A percentile compares a stretch with the other conserved stretches of the same genome.
These are phyloP conservation scores for Zaprionus africanus DNA, from an alignment of 1,140 invertebrate genomes.

Conservation along the genomic window DNA sequence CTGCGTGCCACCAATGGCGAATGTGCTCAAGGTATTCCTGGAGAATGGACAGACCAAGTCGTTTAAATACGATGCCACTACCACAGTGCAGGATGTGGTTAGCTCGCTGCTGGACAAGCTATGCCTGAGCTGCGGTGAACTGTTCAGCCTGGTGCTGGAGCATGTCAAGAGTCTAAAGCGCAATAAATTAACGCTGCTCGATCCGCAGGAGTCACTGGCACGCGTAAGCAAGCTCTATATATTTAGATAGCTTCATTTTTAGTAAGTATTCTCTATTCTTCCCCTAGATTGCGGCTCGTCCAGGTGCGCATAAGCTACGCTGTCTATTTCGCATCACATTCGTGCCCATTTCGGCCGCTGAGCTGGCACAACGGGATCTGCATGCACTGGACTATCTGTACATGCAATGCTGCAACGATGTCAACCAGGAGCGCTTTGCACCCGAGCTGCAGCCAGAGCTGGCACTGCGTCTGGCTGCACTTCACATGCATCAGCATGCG, in stretches of 20 bases:
- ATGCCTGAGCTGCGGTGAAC: slow-evolving; percentile 90
- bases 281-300: slow-evolving; percentile 92
- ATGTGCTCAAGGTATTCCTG: slow-evolving; percentile 96
- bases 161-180: slow-evolving; percentile 94
- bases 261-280: background rate
- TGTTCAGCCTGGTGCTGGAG: slow-evolving; percentile 95
- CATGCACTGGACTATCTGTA: slow-evolving; percentile 96
- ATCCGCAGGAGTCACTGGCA: slow-evolving; percentile 92
- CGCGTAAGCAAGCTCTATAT: slow-evolving; percentile 86
- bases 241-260: background rate
- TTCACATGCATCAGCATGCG: slow-evolving; percentile 96
- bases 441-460: slow-evolving; percentile 95
- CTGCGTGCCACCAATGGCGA: slow-evolving; percentile 94
- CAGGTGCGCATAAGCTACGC: slow-evolving; percentile 93
- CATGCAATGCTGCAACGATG: slow-evolving; percentile 96
- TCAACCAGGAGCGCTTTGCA: slow-evolving; percentile 94
- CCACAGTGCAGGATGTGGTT: slow-evolving; percentile 93
- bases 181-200: slow-evolving; percentile 93
- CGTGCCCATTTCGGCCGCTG: slow-evolving; percentile 93
- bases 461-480: slow-evolving; percentile 92
- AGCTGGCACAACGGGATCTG: slow-evolving; percentile 92
- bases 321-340: slow-evolving; percentile 95
- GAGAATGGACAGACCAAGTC: slow-evolving; percentile 98
- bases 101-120: slow-evolving; percentile 94
- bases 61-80: slow-evolving; percentile 97